Evolutionary conservation across 2,888 invertebrate genomes (phyloP), one percentile per base, ranked within the genome.

Genomic region (Cylloceria caligata): DNA sequence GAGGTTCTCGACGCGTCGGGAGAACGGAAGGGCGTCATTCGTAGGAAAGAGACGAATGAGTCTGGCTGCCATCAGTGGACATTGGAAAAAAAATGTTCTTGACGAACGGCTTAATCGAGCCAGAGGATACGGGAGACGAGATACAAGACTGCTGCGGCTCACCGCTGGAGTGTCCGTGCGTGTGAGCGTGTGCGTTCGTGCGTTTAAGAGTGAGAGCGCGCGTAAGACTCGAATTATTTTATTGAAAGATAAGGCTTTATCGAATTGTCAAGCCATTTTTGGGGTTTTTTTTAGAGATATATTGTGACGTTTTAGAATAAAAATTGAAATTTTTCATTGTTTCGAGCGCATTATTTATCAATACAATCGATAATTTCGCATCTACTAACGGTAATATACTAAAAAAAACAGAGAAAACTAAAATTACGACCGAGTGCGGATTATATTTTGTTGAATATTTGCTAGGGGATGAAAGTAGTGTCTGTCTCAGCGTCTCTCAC

Each of bases 91-190:
- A 78, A 76, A 19, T 34, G 36, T 81, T 83, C 82, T 69, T 81
- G 84, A 83, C 74, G 76, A 82, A 82, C 83, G 79, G 68, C 79
- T 84, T 82, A 83, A 83, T 80, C 80, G 79, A 76, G 80, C 69
- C 57, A 30, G 47, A 57, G 69, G 52, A 64, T 78, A 55, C 60
- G 42, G 39, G 49, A 74, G 30, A 74, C 65, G 67, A 76, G 75
- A 67, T 39, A 36, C 42, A 21, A 68, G 11, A 42, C 36, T 24
- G 5, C 21, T 3, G 39, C 42, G 30, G 34, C 24, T 16, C 57
- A 57, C 3, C n/a, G 13, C 27, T 30, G 9, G 4, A 30, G 30
- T 52, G 42, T 11, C n/a, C 11, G 39, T 39, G 9, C 3, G 39
- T 39, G 39, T 39, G 39, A 39, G 39, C 4, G 39, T 11, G 39